These are phyloP conservation scores for Dryobotodes eremita DNA, from an alignment of 2,888 invertebrate species.

Conservation along the genomic window DNA sequence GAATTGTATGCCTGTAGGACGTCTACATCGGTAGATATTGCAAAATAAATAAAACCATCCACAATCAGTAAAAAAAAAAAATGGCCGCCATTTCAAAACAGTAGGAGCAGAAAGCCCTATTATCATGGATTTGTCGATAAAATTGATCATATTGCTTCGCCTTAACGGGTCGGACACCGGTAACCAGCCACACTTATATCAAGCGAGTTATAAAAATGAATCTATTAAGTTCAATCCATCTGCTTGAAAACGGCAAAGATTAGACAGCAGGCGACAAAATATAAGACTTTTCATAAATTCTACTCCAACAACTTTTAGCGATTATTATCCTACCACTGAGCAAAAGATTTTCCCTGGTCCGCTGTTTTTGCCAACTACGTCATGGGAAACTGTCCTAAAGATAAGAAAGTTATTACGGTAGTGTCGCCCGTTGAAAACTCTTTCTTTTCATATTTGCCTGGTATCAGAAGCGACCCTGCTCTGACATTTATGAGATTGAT, in stretches of 20 bases:
- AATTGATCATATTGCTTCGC: too few species aligned
- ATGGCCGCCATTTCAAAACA: too few species aligned
- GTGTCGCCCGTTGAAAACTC: constrained; percentile 35
- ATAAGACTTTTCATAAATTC: constrained; percentile 11
- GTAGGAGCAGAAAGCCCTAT: too few species aligned
- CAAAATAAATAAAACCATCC: too few species aligned
- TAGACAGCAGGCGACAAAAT: not conserved
- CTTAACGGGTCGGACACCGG: too few species aligned
- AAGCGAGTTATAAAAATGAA: not conserved
- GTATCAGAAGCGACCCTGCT: constrained; percentile 40
- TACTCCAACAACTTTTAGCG: constrained; percentile 18
- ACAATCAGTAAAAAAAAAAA: too few species aligned
- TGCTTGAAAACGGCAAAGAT: not conserved
- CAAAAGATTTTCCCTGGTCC: constrained; percentile 32
- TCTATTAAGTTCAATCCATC: not conserved
- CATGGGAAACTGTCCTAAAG: constrained; percentile 49
- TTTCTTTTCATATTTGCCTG: constrained; percentile 56
- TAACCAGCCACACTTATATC: too few species aligned
- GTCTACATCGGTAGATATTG: too few species aligned
- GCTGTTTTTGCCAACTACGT: constrained; percentile 23
- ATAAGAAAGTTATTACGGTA: constrained; percentile 60
- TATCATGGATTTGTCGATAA: too few species aligned
- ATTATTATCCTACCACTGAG: constrained; percentile 19
- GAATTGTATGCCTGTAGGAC: too few species aligned
- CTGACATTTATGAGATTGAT: constrained; percentile 60